phyloP scores from a whole-genome alignment of 2,888 invertebrate genomes.

The Patella pellucida region DNA sequence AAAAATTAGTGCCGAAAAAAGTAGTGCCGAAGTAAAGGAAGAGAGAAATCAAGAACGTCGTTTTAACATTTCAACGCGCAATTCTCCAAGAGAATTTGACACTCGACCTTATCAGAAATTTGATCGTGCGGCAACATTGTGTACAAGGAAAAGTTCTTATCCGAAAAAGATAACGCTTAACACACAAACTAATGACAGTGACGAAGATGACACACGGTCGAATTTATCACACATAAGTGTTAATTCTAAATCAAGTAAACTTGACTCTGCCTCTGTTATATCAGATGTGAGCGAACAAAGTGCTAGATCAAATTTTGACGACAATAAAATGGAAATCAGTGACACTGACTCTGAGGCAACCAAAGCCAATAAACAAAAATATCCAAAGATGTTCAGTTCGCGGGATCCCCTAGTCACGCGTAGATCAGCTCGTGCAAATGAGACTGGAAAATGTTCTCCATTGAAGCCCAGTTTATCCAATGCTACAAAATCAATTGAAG shows the following conservation, averaged over 20 bases:
- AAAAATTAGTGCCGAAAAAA: not conserved
- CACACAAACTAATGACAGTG: not conserved
- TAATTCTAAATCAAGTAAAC: not conserved
- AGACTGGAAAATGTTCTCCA: not conserved
- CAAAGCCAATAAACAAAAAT: not conserved
- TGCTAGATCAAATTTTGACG: not conserved
- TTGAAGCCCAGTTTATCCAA: not conserved
- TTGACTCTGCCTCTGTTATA: not conserved
- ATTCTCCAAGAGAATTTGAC: conserved; percentile 46
- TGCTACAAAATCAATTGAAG: too few relatives aligned
- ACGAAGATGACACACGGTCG: not conserved
- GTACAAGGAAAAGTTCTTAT: conserved; percentile 35
- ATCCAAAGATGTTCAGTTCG: too few relatives aligned
- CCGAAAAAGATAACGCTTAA: conserved; percentile 20
- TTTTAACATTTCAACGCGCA: conserved; percentile 49
- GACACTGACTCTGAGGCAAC: not conserved
- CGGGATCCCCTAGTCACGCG: not conserved
- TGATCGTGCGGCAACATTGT: conserved; percentile 28
- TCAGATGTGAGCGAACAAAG: not conserved
- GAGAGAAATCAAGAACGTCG: not conserved
- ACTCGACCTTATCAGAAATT: conserved; percentile 36
- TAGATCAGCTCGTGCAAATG: not conserved
- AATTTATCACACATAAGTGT: not conserved
- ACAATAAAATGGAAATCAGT: not conserved
- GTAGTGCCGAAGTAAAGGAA: not conserved